These are phyloP conservation scores for Chelon auratus DNA, from an alignment of 2,797 vertebrate species.

Conservation along the genomic window DNA sequence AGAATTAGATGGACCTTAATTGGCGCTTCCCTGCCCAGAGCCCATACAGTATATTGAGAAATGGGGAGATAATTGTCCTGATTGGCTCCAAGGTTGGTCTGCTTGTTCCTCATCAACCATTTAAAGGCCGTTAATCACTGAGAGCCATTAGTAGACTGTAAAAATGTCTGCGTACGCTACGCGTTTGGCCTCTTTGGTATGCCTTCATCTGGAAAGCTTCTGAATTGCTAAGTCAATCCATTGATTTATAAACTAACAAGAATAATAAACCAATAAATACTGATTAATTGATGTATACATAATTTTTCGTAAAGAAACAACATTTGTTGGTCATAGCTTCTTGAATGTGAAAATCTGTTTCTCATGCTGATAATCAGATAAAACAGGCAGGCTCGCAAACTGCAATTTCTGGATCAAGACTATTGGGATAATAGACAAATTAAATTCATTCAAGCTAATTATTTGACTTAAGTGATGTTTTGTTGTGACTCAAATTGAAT, in stretches of 20 bases:
- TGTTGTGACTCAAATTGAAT: too few species aligned
- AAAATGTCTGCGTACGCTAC: constrained; percentile 9
- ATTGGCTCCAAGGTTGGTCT: constrained; percentile 47
- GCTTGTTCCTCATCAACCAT: constrained; percentile 56
- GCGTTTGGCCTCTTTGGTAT: constrained; percentile 3
- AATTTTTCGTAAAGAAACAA: not conserved
- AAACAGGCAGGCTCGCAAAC: too few species aligned
- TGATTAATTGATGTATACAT: not conserved
- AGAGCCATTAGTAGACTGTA: constrained; percentile 30
- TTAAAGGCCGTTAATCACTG: constrained; percentile 61
- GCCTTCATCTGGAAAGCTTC: not conserved
- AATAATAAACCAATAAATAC: not conserved
- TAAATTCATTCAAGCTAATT: too few species aligned
- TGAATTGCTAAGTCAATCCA: constrained; percentile 7
- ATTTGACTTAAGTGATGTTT: too few species aligned
- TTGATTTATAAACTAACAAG: constrained; percentile 3
- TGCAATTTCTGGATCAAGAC: too few species aligned
- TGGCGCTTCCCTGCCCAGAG: constrained; percentile 50
- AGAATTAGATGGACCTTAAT: constrained; percentile 50
- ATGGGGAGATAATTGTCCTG: constrained; percentile 49
- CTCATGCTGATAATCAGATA: too few species aligned
- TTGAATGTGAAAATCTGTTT: not conserved
- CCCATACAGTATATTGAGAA: constrained; percentile 17
- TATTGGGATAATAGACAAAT: too few species aligned
- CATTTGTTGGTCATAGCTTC: not conserved